Evolutionary conservation across 1,140 invertebrate species (phyloP), one percentile per base, ranked within the genome.

Genomic region (Solenopsis invicta): DNA sequence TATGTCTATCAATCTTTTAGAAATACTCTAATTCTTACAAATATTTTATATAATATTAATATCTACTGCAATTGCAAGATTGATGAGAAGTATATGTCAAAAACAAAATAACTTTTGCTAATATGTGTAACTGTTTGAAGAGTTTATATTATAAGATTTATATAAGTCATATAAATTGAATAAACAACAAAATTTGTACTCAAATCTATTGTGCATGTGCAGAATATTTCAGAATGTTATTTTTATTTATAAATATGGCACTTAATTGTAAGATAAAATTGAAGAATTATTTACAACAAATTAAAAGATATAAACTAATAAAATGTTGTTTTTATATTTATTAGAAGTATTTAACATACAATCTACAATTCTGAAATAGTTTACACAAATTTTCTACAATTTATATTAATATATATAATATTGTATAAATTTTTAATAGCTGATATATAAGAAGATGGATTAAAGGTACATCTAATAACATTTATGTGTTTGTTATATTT

Each of bases 381-480:
- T 12, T 66, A 21, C n/a, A 12, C n/a, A 52, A 5, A 34, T 45
- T 78, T 34, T 78, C 18, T 66, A 50, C 10, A 34, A 52, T 66
- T 34, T 52, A 37, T 66, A 78, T 62, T 78, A 66, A 66, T 78
- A 80, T 67, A 34, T 37, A 48, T 37, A 66, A 41, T 29, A 21
- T 80, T 67, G 16, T 67, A 21, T 67, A 67, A 41, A 67, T 67
- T 54, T 45, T 67, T 48, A 48, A 21, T 45, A 72, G 66, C 48
- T 81, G 62, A 2, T 54, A 81, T 59, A 37, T 59, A 45, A 59
- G 45, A 59, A 16, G 66, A 59, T 56, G 34, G 34, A 71, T 9
- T 37, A 34, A 59, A 59, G 66, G 52, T 82, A 71, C 18, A 45
- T 59, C 10, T 71, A 29, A 4, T 59, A 37, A 54, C 37, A 41